Evolutionary conservation across 2,113 vertebrate genomes (phyloP).

Genomic region (Gulo gulo): DNA sequence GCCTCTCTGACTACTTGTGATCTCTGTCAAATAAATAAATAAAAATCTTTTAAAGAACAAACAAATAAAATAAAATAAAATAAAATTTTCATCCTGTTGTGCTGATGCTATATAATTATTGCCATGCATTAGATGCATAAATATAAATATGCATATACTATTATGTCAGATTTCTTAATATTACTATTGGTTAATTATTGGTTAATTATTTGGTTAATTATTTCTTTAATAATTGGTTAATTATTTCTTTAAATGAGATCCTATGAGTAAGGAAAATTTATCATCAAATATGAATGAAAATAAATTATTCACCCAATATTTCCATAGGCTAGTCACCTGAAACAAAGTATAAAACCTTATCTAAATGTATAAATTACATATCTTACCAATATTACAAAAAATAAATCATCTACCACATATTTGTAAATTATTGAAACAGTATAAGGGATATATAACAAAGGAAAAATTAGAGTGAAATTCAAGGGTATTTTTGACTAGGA

Average conservation of each 20-base stretch:
- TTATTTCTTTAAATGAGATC: constrained; percentile 12
- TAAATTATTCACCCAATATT: constrained; percentile 17
- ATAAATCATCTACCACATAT: not conserved
- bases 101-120: not conserved
- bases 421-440: not conserved
- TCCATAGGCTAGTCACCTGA: not conserved
- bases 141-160: not conserved
- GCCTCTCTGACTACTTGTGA: too few species aligned
- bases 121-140: not conserved
- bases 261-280: constrained; percentile 7
- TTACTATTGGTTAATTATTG: not conserved
- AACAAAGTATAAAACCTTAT: constrained; percentile 7
- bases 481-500: not conserved
- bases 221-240: constrained; percentile 3
- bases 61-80: too few species aligned
- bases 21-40: too few species aligned
- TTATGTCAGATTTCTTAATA: not conserved
- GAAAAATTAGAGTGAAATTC: not conserved
- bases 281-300: constrained; percentile 35
- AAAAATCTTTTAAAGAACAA: too few species aligned
- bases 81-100: not conserved
- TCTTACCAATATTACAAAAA: constrained; percentile 15
- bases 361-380: not conserved
- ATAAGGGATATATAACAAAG: not conserved
- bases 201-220: not conserved